phyloP scores from a whole-genome alignment of 2,888 invertebrate genomes.

The Heliothis peltigera region DNA sequence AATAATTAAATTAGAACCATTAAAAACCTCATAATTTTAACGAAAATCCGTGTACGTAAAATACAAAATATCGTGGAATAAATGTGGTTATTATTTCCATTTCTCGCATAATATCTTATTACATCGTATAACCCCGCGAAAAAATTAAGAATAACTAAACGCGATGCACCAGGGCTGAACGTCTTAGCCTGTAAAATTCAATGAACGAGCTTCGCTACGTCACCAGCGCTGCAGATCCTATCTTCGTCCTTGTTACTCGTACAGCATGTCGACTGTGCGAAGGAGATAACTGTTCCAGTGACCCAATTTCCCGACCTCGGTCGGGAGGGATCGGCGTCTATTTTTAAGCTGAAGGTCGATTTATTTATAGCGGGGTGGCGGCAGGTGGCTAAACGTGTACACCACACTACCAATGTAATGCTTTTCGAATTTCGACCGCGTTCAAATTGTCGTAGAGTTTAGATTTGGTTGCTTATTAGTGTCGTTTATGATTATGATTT shows the following conservation, averaged over 20 bases:
- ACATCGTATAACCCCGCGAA: conserved; percentile 2
- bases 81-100: not conserved
- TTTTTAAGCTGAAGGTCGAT: conserved; percentile 89
- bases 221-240: conserved; percentile 81
- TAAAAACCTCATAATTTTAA: not conserved
- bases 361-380: conserved; percentile 84
- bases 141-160: conserved; percentile 57
- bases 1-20: not conserved
- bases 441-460: conserved; percentile 2
- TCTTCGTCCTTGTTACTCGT: conserved; percentile 69
- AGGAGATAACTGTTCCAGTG: conserved; percentile 75
- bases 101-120: conserved; percentile 13
- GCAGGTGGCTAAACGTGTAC: conserved; percentile 66
- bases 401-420: conserved; percentile 41
- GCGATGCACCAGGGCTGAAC: conserved; percentile 74
- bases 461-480: not conserved
- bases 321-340: conserved; percentile 87
- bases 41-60: not conserved
- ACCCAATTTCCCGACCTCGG: conserved; percentile 88
- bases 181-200: conserved; percentile 83
- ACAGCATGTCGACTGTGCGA: conserved; percentile 59
- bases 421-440: conserved; percentile 14
- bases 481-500: not conserved
- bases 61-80: not conserved
- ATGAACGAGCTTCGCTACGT: conserved; percentile 85